These are phyloP conservation scores for Plecturocebus donacophilus DNA, from an alignment of 2,113 vertebrate genomes.

Conservation along the genomic window DNA sequence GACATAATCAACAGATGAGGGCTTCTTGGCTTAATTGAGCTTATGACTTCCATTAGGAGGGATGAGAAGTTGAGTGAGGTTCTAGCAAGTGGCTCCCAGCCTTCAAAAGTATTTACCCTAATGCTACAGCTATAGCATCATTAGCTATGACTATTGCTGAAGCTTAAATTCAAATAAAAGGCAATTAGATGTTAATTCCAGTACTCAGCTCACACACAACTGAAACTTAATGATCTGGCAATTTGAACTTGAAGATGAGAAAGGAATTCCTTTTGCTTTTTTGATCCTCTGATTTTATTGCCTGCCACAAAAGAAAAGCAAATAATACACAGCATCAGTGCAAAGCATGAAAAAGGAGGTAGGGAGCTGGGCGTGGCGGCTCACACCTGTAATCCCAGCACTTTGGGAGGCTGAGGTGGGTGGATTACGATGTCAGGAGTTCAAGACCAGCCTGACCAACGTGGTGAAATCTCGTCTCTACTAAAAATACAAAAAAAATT, in stretches of 20 bases:
- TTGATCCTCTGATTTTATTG: neutral
- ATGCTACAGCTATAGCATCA: accelerated
- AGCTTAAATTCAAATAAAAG: neutral
- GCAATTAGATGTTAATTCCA: neutral
- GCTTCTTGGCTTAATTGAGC: neutral
- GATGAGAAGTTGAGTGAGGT: neutral
- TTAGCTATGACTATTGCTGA: neutral
- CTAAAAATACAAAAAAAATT: no score
- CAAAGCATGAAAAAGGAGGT: neutral
- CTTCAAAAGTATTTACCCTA: neutral
- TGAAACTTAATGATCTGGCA: neutral
- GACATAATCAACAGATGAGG: neutral
- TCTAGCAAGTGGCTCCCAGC: neutral
- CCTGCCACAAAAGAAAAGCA: neutral
- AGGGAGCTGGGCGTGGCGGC: neutral
- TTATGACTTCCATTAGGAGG: neutral
- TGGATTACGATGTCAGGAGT: no score
- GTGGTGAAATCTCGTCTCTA: no score
- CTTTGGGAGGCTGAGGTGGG: no score
- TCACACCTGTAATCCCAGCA: no score
- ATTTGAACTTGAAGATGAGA: neutral
- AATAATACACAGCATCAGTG: neutral
- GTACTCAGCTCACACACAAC: neutral
- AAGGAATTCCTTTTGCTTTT: neutral
- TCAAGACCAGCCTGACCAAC: no score